Conservation (phyloP, 2,888 invertebrate genomes). For the Tigriopus californicus region DNA sequence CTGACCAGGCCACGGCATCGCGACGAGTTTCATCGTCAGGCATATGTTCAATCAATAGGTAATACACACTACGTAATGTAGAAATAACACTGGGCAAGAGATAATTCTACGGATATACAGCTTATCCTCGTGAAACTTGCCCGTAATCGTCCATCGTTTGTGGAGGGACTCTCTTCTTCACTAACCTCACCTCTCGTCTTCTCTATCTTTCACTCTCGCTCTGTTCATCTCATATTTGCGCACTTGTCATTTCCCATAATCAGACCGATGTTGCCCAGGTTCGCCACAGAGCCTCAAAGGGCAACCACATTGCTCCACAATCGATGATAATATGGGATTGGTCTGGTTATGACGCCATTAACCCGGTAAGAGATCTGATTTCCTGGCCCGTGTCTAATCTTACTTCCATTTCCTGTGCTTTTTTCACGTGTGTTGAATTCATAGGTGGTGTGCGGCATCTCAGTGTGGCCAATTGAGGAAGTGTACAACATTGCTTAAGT, state of each 20-base stretch:
- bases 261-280: no score
- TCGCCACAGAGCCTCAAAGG: no score
- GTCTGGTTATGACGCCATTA: constrained; percentile 14
- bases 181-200: background rate
- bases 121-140: background rate
- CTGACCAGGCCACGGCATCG: background rate
- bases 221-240: background rate
- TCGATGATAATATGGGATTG: constrained; percentile 1
- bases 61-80: no score
- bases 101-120: no score
- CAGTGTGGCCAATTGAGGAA: background rate
- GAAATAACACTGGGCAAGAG: no score
- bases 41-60: constrained; percentile 13
- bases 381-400: background rate
- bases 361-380: background rate
- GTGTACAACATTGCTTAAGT: no score
- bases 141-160: background rate
- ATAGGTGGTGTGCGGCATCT: background rate
- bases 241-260: no score
- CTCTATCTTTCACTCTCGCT: background rate
- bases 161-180: no score
- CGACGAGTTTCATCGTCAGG: background rate
- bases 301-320: background rate
- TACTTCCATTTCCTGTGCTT: background rate
- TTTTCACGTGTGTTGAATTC: background rate